These are phyloP conservation scores for Castor canadensis DNA, from an alignment of 2,113 vertebrate species.

Conservation along the genomic window DNA sequence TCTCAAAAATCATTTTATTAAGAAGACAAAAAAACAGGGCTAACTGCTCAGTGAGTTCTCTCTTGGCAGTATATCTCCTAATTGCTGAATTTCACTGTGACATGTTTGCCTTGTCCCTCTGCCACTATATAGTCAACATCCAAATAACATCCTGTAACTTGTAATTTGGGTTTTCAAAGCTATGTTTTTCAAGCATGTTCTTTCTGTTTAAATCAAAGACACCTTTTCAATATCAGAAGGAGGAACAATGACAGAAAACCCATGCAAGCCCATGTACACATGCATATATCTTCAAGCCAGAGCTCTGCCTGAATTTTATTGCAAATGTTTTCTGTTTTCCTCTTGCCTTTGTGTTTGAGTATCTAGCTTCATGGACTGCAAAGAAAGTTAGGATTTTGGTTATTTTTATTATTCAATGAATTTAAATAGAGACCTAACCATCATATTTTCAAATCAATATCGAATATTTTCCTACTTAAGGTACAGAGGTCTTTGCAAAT, in stretches of 20 bases:
- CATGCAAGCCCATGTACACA: background rate
- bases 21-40: background rate
- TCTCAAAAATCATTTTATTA: conserved; percentile 63
- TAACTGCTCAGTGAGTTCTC: conserved; percentile 26
- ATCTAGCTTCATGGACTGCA: background rate
- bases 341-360: conserved; percentile 25
- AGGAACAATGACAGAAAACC: conserved; percentile 36
- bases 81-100: conserved; percentile 56
- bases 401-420: conserved; percentile 52
- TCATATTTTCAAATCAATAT: conserved; percentile 63
- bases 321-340: conserved; percentile 23
- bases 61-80: conserved; percentile 60
- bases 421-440: conserved; percentile 32
- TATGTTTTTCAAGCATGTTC: conserved; percentile 67
- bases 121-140: conserved; percentile 58
- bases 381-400: background rate
- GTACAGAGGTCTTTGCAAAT: conserved; percentile 54
- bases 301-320: conserved; percentile 20
- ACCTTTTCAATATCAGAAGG: conserved; percentile 61
- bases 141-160: conserved; percentile 64
- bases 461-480: conserved; percentile 50
- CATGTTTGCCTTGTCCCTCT: conserved; percentile 57
- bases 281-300: background rate
- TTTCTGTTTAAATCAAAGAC: conserved; percentile 59
- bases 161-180: conserved; percentile 73